These are phyloP conservation scores for Rhagonycha fulva DNA, from an alignment of 2,888 invertebrate genomes.

Conservation along the genomic window DNA sequence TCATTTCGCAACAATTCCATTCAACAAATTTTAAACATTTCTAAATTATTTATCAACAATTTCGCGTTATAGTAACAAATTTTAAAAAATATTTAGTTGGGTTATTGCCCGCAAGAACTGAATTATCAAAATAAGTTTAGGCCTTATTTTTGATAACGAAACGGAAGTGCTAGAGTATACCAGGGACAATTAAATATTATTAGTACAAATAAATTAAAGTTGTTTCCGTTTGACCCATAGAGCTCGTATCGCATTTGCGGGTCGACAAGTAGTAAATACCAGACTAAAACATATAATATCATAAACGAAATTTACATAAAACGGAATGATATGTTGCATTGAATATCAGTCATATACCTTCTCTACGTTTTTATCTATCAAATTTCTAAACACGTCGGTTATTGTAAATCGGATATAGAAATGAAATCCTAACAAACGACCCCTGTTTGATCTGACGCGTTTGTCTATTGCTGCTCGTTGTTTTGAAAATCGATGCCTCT, in stretches of 20 bases:
- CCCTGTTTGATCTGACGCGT: slow-evolving; percentile 4
- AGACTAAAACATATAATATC: not conserved
- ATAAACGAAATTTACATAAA: not conserved
- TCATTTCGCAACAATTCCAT: not conserved
- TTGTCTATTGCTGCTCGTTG: slow-evolving; percentile 19
- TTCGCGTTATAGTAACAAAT: not conserved
- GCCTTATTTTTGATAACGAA: not conserved
- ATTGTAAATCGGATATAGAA: not conserved
- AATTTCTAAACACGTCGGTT: not conserved
- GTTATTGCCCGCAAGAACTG: not conserved
- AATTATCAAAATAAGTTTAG: not conserved
- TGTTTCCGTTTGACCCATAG: not conserved
- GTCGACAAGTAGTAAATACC: not conserved
- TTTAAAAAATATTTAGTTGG: not conserved
- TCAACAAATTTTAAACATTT: slow-evolving; percentile 4
- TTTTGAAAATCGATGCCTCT: slow-evolving; percentile 27
- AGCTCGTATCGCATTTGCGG: not conserved
- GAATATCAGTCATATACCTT: not conserved
- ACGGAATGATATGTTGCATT: not conserved
- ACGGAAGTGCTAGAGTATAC: not conserved
- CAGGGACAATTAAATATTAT: not conserved
- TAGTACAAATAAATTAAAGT: not conserved
- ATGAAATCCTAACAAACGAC: slow-evolving; percentile 12
- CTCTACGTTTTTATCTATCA: not conserved
- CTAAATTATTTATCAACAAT: not conserved